Conservation (phyloP, 2,113 vertebrate genomes). For the Nibea coibor region DNA sequence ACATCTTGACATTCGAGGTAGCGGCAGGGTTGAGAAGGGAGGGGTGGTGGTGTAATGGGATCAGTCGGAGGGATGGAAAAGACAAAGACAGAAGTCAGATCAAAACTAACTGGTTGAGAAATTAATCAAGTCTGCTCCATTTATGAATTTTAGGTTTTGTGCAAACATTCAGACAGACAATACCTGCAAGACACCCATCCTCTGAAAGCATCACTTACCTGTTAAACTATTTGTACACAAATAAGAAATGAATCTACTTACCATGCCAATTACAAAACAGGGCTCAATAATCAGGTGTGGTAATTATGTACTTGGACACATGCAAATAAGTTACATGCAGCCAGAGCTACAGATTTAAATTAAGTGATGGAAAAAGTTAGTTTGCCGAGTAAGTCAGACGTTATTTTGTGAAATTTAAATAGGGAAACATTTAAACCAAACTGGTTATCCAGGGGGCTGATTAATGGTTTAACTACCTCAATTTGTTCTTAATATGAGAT, state of each 20-base stretch:
- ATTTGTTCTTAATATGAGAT: background rate
- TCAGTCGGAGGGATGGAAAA: conserved; percentile 44
- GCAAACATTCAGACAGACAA: conserved; percentile 50
- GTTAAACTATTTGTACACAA: conserved; percentile 8
- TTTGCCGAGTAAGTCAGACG: conserved; percentile 2
- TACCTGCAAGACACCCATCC: conserved; percentile 49
- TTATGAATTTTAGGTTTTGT: background rate
- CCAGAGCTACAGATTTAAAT: conserved; percentile 11
- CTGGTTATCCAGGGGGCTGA: background rate
- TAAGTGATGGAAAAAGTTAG: background rate
- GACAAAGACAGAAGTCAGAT: conserved; percentile 45
- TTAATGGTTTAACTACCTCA: background rate
- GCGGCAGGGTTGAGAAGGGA: background rate
- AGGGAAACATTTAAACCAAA: background rate
- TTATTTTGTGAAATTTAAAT: background rate
- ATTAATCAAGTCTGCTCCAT: background rate
- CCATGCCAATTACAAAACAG: conserved; percentile 29
- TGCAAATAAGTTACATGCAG: conserved; percentile 16
- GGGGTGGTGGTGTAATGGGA: conserved; percentile 7
- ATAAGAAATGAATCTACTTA: conserved; percentile 42
- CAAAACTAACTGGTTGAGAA: background rate
- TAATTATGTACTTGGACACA: conserved; percentile 10
- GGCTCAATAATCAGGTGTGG: background rate
- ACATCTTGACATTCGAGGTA: conserved; percentile 85
- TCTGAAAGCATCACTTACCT: conserved; percentile 66